Evolutionary conservation across 2,797 vertebrate species (phyloP).

Genomic region (Rhabdophis nuchalis): DNA sequence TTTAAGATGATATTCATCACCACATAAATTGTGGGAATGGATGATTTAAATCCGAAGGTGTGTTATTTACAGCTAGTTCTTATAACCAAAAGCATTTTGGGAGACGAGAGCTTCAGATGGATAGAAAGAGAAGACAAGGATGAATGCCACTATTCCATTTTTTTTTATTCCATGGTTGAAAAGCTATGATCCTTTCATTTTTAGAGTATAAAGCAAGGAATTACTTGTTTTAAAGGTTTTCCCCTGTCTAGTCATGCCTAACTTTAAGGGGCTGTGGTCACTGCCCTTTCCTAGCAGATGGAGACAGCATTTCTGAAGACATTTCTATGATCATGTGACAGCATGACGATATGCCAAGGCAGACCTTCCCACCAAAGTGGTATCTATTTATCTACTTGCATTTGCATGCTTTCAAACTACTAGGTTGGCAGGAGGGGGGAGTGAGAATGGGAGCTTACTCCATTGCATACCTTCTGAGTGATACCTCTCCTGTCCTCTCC

Average conservation of each 20-base stretch:
- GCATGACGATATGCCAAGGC: background rate
- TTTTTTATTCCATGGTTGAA: background rate
- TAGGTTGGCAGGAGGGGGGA: background rate
- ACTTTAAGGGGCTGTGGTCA: background rate
- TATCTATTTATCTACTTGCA: background rate
- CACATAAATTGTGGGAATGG: background rate
- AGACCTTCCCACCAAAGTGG: background rate
- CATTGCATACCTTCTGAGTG: background rate
- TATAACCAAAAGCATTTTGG: background rate
- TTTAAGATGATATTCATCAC: background rate
- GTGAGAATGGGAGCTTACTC: background rate
- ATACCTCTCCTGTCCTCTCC: background rate
- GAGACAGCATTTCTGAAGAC: background rate
- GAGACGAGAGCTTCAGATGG: background rate
- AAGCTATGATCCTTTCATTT: background rate
- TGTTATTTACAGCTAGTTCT: background rate
- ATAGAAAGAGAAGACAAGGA: background rate
- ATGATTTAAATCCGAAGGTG: background rate
- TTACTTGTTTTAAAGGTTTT: background rate
- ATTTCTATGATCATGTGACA: background rate
- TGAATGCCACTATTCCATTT: background rate
- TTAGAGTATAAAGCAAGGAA: background rate
- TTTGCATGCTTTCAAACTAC: background rate
- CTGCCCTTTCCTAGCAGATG: background rate
- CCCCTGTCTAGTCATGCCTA: background rate